A percentile compares a stretch with the other conserved stretches of the same genome.
Evolutionary conservation across 2,113 vertebrate genomes (phyloP).

Genomic region (Promerops cafer): DNA sequence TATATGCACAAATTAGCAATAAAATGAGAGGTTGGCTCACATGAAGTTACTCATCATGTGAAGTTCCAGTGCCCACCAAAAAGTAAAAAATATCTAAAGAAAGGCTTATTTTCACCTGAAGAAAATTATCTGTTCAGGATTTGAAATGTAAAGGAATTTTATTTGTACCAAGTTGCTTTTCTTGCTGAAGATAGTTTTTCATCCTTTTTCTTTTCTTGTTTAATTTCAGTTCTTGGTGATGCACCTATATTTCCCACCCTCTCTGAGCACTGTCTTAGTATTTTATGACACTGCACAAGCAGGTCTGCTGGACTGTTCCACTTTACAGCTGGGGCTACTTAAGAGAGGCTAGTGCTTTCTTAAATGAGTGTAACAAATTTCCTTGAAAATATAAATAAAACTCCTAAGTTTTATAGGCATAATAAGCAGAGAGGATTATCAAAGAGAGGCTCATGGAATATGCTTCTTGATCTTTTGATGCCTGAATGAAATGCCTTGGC

Average conservation of each 20-base stretch:
- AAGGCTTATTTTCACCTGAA: not conserved
- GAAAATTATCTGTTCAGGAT: not conserved
- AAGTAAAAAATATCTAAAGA: not conserved
- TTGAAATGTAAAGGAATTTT: not conserved
- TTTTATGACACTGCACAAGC: not conserved
- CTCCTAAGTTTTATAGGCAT: not conserved
- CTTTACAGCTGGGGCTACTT: not conserved
- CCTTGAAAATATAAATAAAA: not conserved
- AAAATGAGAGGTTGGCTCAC: not conserved
- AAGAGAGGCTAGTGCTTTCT: not conserved
- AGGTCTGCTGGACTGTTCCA: not conserved
- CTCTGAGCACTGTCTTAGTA: not conserved
- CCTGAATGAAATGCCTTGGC: not conserved
- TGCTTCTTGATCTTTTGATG: not conserved
- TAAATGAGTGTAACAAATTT: not conserved
- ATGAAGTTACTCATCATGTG: not conserved
- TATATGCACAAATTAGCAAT: not conserved
- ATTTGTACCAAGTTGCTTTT: not conserved
- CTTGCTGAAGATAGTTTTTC: not conserved
- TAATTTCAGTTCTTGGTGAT: not conserved
- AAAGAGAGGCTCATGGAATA: not conserved
- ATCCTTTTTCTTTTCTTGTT: not conserved
- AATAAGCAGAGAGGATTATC: not conserved
- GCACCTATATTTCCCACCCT: not conserved
- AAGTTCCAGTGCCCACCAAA: not conserved